Percentiles rank a stretch among this genome's conserved stretches.
Evolutionary conservation across 2,888 invertebrate genomes (phyloP).

Genomic region (Orgyia antiqua): DNA sequence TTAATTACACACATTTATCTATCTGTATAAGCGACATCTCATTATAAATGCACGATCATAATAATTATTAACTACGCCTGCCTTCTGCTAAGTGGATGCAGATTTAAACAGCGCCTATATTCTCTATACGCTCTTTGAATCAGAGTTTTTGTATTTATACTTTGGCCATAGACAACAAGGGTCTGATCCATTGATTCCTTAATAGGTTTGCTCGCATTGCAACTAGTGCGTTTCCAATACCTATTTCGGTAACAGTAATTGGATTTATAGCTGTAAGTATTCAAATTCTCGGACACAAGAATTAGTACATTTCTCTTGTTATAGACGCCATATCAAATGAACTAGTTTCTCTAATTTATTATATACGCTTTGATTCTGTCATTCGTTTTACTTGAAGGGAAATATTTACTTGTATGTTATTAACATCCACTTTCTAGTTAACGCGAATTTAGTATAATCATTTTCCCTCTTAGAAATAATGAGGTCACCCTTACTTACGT

Average conservation of each 20-base stretch:
- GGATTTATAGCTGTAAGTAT: constrained; percentile 45
- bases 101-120: too few species aligned
- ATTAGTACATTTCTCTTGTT: constrained; percentile 34
- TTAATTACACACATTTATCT: constrained; percentile 29
- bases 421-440: too few species aligned
- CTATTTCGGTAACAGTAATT: constrained; percentile 39
- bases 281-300: constrained; percentile 30
- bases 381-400: too few species aligned
- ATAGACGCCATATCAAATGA: constrained; percentile 16
- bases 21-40: constrained; percentile 31
- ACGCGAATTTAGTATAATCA: too few species aligned
- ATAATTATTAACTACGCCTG: constrained; percentile 32
- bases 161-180: too few species aligned
- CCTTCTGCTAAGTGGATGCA: constrained; percentile 26
- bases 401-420: too few species aligned
- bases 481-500: too few species aligned
- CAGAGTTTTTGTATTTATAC: too few species aligned
- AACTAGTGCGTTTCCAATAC: constrained; percentile 29
- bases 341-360: constrained; percentile 17
- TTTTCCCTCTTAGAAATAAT: too few species aligned
- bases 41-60: constrained; percentile 39
- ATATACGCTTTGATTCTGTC: too few species aligned
- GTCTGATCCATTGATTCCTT: constrained; percentile 22
- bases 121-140: too few species aligned
- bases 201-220: constrained; percentile 21